These are phyloP conservation scores for Sycobia sp. DNA, from an alignment of 1,140 invertebrate genomes.

Conservation along the genomic window DNA sequence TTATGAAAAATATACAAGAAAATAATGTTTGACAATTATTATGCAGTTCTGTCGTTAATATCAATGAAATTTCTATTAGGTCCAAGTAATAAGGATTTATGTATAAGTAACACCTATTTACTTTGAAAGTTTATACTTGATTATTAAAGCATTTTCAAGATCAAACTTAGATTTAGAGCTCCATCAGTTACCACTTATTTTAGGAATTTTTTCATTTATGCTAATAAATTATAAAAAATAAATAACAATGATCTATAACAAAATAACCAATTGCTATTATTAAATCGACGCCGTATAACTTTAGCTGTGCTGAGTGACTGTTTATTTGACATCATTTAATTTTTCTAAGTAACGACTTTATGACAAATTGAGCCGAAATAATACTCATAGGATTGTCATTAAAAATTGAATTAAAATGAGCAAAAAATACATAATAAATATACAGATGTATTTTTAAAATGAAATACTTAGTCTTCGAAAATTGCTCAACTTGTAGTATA, in stretches of 20 bases:
- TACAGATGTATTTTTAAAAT: too few relatives aligned
- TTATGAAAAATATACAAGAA: slow-evolving; percentile 27
- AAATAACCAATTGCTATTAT: slow-evolving; percentile 1
- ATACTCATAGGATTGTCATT: too few relatives aligned
- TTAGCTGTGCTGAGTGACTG: slow-evolving; percentile 30
- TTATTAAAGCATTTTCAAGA: not conserved
- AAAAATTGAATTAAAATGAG: too few relatives aligned
- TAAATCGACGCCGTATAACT: not conserved
- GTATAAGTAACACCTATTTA: slow-evolving; percentile 1
- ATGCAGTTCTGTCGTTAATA: slow-evolving; percentile 8
- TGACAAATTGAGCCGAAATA: slow-evolving; percentile 19
- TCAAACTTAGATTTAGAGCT: not conserved
- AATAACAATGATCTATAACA: slow-evolving; percentile 4
- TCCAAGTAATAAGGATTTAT: slow-evolving; percentile 1
- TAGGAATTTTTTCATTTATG: not conserved
- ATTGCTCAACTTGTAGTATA: too few relatives aligned
- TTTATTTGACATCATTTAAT: slow-evolving; percentile 13
- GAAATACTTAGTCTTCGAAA: too few relatives aligned
- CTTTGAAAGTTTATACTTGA: not conserved
- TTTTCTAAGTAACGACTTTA: slow-evolving; percentile 13
- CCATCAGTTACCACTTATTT: not conserved
- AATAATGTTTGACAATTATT: slow-evolving; percentile 27
- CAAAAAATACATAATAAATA: too few relatives aligned
- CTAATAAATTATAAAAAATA: slow-evolving; percentile 4
- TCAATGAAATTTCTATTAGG: slow-evolving; percentile 6